These are phyloP conservation scores for Hydrocynus forskahlii DNA, from an alignment of 2,797 vertebrate genomes.

Conservation along the genomic window DNA sequence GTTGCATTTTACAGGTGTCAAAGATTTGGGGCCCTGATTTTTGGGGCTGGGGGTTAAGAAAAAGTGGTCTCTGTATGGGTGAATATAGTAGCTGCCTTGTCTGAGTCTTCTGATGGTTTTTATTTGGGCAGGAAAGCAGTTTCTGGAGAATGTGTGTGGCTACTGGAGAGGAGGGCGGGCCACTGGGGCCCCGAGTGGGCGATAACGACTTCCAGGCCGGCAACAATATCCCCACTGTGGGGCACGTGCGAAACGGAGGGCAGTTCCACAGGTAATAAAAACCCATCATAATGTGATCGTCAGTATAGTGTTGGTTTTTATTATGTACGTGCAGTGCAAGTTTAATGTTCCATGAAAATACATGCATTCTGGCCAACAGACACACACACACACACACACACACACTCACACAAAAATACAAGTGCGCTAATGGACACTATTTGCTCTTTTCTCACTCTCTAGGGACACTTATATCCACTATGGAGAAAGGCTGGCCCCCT, in stretches of 20 bases:
- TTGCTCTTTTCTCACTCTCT: slow-evolving; percentile 39
- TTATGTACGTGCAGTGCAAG: slow-evolving; percentile 7
- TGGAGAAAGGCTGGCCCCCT: slow-evolving; percentile 68
- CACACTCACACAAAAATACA: slow-evolving; percentile 27
- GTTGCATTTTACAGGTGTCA: slow-evolving; percentile 52
- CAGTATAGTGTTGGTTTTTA: background rate
- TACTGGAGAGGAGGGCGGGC: slow-evolving; percentile 67
- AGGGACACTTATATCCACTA: slow-evolving; percentile 69
- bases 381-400: background rate
- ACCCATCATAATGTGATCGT: slow-evolving; percentile 1
- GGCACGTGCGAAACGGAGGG: slow-evolving; percentile 54
- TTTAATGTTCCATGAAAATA: slow-evolving; percentile 40
- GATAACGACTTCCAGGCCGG: slow-evolving; percentile 66
- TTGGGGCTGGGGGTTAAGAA: slow-evolving; percentile 43
- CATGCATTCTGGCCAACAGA: slow-evolving; percentile 8
- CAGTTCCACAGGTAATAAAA: slow-evolving; percentile 74
- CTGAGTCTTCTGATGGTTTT: slow-evolving; percentile 57
- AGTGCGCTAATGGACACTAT: slow-evolving; percentile 49
- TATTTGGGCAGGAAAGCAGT: slow-evolving; percentile 79
- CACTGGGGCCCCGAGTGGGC: slow-evolving; percentile 65
- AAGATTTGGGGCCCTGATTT: slow-evolving; percentile 37
- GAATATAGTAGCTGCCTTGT: slow-evolving; percentile 60
- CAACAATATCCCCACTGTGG: slow-evolving; percentile 67
- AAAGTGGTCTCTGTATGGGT: slow-evolving; percentile 31
- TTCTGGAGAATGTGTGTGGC: slow-evolving; percentile 84